These are phyloP conservation scores for Pelecanoides urinatrix DNA, from an alignment of 2,113 vertebrate species.

Conservation along the genomic window DNA sequence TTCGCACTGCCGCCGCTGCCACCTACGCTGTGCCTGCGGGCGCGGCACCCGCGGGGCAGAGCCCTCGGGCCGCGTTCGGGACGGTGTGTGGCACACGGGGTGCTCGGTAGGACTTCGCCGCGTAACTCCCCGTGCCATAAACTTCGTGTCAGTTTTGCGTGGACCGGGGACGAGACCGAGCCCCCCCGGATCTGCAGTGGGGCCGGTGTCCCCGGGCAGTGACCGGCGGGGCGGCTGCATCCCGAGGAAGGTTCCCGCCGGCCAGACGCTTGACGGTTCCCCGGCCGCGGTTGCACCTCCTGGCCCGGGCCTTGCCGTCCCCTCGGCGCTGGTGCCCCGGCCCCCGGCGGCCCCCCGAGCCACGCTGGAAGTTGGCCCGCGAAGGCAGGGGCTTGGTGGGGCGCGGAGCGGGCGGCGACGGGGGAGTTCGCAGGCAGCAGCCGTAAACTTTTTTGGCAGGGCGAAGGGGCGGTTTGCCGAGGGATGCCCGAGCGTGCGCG, in stretches of 20 bases:
- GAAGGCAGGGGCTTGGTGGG: not conserved
- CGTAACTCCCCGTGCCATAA: not conserved
- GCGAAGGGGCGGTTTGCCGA: not conserved
- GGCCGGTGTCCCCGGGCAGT: not conserved
- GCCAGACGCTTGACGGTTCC: not conserved
- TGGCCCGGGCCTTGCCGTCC: not conserved
- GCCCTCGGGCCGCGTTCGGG: not conserved
- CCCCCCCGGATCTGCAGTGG: not conserved
- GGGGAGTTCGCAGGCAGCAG: not conserved
- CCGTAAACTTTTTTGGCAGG: slow-evolving; percentile 10
- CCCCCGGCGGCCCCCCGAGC: not conserved
- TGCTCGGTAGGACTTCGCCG: not conserved
- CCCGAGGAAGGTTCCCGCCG: not conserved
- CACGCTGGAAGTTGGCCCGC: not conserved
- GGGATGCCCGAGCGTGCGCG: not conserved
- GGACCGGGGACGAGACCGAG: not conserved
- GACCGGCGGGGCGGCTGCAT: not conserved
- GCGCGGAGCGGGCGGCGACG: not conserved
- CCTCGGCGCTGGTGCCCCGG: not conserved
- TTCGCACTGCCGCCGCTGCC: not conserved
- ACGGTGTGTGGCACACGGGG: not conserved
- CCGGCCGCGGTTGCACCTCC: not conserved
- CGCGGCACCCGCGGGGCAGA: not conserved
- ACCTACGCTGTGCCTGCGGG: not conserved
- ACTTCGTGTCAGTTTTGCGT: not conserved